A percentile compares a stretch with the other conserved stretches of the same genome.
phyloP scores from a whole-genome alignment of 2,113 vertebrate genomes.

The Circaetus gallicus region DNA sequence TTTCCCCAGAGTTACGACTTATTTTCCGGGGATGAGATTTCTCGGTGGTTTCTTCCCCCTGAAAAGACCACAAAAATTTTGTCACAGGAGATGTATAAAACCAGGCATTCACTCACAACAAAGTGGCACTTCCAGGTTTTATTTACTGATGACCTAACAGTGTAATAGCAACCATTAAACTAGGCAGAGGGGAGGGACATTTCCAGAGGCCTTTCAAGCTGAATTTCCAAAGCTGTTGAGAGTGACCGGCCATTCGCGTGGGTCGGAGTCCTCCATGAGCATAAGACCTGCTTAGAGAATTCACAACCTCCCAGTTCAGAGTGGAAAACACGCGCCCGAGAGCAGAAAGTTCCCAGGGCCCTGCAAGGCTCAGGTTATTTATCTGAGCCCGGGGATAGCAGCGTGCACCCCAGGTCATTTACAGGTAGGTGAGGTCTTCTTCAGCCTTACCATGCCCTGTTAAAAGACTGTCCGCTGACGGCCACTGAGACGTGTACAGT shows the following conservation, averaged over 20 bases:
- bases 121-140: not conserved
- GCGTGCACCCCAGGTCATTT: not conserved
- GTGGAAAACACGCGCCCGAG: rapidly evolving
- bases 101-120: not conserved
- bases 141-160: rapidly evolving
- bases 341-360: not conserved
- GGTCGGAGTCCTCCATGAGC: not conserved
- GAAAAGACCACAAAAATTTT: not conserved
- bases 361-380: not conserved
- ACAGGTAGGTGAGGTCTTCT: not conserved
- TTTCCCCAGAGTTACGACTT: not conserved
- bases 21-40: not conserved
- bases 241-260: rapidly evolving
- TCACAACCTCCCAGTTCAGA: not conserved
- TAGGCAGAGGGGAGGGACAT: not conserved
- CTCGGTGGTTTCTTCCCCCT: not conserved
- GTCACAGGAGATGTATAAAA: not conserved
- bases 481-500: not conserved
- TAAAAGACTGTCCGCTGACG: not conserved
- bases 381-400: not conserved
- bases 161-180: not conserved
- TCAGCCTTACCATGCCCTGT: not conserved
- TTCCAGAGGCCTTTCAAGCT: not conserved
- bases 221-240: not conserved
- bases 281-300: not conserved